phyloP scores from a whole-genome alignment of 1,140 invertebrate species.

The Drosophila pandora region DNA sequence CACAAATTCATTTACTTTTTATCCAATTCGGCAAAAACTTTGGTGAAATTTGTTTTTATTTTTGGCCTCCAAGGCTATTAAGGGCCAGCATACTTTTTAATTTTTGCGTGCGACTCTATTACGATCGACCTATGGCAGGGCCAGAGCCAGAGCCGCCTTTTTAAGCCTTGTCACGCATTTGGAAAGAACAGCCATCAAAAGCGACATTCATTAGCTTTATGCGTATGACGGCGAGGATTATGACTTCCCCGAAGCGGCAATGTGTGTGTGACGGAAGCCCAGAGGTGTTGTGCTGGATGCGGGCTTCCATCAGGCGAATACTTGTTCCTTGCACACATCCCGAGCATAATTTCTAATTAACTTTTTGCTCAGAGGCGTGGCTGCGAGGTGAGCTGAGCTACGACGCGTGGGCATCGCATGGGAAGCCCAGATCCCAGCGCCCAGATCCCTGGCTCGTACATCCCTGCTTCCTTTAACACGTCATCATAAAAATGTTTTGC shows the following conservation, averaged over 20 bases:
- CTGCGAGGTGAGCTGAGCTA: constrained; percentile 1
- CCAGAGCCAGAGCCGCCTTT: not conserved
- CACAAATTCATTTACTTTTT: constrained; percentile 24
- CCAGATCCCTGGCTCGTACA: not conserved
- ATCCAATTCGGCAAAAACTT: constrained; percentile 8
- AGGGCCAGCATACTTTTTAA: not conserved
- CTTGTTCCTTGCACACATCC: constrained; percentile 45
- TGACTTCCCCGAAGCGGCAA: constrained; percentile 3
- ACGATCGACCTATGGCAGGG: not conserved
- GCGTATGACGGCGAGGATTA: constrained; percentile 35
- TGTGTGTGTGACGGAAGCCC: constrained; percentile 40
- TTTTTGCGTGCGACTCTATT: not conserved
- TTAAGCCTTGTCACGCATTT: constrained; percentile 46
- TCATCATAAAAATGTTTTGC: constrained; percentile 80
- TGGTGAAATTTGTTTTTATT: constrained; percentile 25
- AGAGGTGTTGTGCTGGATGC: constrained; percentile 45
- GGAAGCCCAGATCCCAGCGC: constrained; percentile 15
- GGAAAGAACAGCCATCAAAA: constrained; percentile 39
- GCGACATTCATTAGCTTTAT: constrained; percentile 65
- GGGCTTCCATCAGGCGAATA: constrained; percentile 10
- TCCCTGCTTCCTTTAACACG: constrained; percentile 74
- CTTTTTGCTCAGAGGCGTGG: constrained; percentile 65
- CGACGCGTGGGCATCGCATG: constrained; percentile 1
- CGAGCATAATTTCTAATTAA: constrained; percentile 81
- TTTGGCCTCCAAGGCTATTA: constrained; percentile 27